Evolutionary conservation across 2,797 vertebrate species (phyloP).

Genomic region (Micropoecilia bifurca): DNA sequence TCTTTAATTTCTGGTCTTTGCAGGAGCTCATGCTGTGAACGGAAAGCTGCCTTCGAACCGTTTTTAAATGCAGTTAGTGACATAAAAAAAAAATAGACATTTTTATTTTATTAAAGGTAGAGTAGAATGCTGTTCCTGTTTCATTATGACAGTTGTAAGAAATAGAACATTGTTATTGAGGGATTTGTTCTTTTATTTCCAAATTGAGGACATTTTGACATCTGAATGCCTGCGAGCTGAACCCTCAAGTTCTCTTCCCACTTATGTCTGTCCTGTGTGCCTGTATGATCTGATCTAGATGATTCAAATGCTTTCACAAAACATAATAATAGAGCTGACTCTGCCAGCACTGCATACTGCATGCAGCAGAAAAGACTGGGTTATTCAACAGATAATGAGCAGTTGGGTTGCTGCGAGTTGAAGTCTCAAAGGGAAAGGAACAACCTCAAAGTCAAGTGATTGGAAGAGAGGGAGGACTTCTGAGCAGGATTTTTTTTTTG

Average conservation of each 20-base stretch:
- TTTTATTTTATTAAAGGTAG: background rate
- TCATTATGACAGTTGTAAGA: background rate
- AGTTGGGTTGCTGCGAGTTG: slow-evolving; percentile 29
- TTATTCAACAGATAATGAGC: slow-evolving; percentile 54
- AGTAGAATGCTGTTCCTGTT: background rate
- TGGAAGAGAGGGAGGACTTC: slow-evolving; percentile 21
- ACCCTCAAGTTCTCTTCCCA: background rate
- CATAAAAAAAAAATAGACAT: background rate
- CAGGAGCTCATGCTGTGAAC: background rate
- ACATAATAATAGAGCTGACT: background rate
- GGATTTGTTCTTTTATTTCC: background rate
- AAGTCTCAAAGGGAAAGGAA: slow-evolving; percentile 43
- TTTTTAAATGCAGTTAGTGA: background rate
- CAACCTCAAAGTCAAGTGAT: slow-evolving; percentile 44
- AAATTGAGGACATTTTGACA: background rate
- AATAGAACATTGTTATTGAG: background rate
- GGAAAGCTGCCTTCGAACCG: background rate
- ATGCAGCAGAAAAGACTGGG: slow-evolving; percentile 14
- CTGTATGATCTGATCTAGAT: slow-evolving; percentile 4
- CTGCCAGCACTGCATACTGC: slow-evolving; percentile 12
- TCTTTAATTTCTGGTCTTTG: slow-evolving; percentile 11
- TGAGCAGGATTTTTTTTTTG: slow-evolving; percentile 9
- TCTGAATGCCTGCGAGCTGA: background rate
- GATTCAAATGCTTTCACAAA: slow-evolving; percentile 11
- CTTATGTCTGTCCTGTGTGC: background rate